Evolutionary conservation across 1,140 invertebrate genomes (phyloP).

Genomic region (Pristionchus pacificus): DNA sequence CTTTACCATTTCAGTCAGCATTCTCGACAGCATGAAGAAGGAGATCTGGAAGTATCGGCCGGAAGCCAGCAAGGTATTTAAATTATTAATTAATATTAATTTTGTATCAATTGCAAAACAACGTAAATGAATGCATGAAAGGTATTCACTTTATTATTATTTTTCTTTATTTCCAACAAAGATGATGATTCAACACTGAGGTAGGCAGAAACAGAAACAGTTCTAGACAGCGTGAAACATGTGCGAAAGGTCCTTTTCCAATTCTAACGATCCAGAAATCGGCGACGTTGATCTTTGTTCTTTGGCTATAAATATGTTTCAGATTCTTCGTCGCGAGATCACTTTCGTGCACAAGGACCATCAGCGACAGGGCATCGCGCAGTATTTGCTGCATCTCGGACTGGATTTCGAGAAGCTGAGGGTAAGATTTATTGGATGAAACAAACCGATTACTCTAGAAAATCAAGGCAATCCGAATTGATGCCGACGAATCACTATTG

Average conservation of each 20-base stretch:
- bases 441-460: neutral
- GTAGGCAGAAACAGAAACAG: too few relatives aligned
- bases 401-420: neutral
- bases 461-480: too few relatives aligned
- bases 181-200: too few relatives aligned
- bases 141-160: neutral
- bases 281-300: too few relatives aligned
- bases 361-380: neutral
- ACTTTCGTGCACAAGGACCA: neutral
- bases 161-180: too few relatives aligned
- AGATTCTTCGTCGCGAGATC: neutral
- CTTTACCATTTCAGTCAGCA: neutral
- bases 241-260: too few relatives aligned
- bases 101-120: neutral
- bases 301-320: too few relatives aligned
- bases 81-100: neutral
- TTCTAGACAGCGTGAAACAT: too few relatives aligned
- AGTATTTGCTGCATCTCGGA: neutral
- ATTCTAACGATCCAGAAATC: too few relatives aligned
- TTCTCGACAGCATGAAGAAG: neutral
- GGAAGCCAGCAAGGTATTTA: neutral
- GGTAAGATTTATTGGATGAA: neutral
- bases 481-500: too few relatives aligned
- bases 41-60: neutral
- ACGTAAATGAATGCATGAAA: neutral